These are phyloP conservation scores for Tachuris rubrigastra DNA, from an alignment of 2,113 vertebrate species.

Conservation along the genomic window DNA sequence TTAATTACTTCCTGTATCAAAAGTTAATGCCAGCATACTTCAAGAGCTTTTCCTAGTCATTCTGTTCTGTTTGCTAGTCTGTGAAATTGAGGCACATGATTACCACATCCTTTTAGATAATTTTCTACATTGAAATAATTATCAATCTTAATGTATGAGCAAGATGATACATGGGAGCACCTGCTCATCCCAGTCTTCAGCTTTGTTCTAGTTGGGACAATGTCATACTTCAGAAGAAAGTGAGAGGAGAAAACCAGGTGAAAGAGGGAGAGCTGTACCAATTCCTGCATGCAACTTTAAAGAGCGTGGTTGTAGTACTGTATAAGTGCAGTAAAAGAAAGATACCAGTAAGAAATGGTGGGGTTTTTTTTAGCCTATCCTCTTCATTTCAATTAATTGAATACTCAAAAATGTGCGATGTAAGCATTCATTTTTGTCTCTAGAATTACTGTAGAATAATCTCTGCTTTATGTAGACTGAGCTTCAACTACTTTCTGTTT, in stretches of 20 bases:
- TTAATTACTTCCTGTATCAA: not conserved
- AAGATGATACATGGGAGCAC: not conserved
- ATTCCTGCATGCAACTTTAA: not conserved
- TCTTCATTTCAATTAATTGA: not conserved
- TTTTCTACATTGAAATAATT: not conserved
- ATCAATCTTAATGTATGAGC: not conserved
- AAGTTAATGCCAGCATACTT: not conserved
- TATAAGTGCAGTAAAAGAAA: not conserved
- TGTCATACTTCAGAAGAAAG: not conserved
- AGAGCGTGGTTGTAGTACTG: not conserved
- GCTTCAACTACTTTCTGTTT: not conserved
- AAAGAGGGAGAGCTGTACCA: not conserved
- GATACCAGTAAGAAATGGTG: not conserved
- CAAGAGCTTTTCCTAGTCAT: not conserved
- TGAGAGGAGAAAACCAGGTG: not conserved
- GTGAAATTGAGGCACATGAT: not conserved
- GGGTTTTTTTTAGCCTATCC: not conserved
- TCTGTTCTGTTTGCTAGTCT: not conserved
- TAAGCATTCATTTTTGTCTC: not conserved
- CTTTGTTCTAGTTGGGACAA: not conserved
- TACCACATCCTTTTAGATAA: not conserved
- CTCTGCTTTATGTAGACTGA: not conserved
- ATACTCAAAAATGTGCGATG: not conserved
- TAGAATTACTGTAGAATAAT: not conserved
- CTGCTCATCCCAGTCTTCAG: not conserved